These are phyloP conservation scores for Eupithecia centaureata DNA, from an alignment of 2,888 invertebrate genomes.

Conservation along the genomic window DNA sequence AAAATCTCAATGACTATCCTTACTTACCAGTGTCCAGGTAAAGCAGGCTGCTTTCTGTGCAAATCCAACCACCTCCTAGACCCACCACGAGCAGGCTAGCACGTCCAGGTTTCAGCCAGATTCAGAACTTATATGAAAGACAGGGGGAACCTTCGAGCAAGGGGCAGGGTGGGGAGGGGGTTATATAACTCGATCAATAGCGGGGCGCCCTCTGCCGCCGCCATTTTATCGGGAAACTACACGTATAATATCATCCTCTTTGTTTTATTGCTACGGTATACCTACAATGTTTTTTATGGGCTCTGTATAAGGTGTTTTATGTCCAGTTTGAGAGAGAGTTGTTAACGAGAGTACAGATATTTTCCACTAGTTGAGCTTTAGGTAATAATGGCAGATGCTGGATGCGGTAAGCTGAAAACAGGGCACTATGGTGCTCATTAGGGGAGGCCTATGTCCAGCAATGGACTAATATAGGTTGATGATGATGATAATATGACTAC, in stretches of 20 bases:
- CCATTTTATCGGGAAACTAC: slow-evolving; percentile 54
- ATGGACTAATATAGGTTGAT: too few relatives aligned
- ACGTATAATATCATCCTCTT: slow-evolving; percentile 42
- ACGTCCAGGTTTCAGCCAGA: slow-evolving; percentile 35
- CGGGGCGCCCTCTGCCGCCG: slow-evolving; percentile 55
- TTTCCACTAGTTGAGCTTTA: not conserved
- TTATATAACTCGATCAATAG: slow-evolving; percentile 80
- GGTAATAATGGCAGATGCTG: too few relatives aligned
- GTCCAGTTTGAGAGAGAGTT: not conserved
- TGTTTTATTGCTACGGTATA: slow-evolving; percentile 47
- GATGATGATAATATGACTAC: too few relatives aligned
- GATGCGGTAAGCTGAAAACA: too few relatives aligned
- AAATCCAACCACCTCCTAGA: not conserved
- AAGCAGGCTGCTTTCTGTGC: not conserved
- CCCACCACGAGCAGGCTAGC: slow-evolving; percentile 28
- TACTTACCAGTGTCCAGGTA: not conserved
- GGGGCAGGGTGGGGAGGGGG: slow-evolving; percentile 52
- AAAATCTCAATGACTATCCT: not conserved
- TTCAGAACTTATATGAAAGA: slow-evolving; percentile 68
- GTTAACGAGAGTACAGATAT: not conserved
- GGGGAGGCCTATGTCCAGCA: too few relatives aligned
- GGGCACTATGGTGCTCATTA: too few relatives aligned
- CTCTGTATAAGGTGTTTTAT: slow-evolving; percentile 2
- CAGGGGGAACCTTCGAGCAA: slow-evolving; percentile 53
- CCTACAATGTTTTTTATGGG: slow-evolving; percentile 21